Conservation (phyloP, 2,888 invertebrate species). For the Drosophila cognata region DNA sequence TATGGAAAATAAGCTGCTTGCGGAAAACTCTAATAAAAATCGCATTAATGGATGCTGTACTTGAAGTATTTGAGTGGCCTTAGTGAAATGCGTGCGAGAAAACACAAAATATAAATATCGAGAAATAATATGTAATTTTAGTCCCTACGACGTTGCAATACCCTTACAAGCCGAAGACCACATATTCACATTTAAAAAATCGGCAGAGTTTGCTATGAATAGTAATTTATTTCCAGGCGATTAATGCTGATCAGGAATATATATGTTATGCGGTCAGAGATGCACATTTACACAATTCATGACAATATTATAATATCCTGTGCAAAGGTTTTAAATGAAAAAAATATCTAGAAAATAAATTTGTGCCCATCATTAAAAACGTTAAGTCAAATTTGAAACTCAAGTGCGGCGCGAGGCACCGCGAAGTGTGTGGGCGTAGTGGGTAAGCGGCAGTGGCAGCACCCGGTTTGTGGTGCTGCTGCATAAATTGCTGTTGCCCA, state of each 20-base stretch:
- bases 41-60: slow-evolving; percentile 50
- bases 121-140: background rate
- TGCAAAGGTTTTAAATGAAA: background rate
- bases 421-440: slow-evolving; percentile 3
- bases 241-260: background rate
- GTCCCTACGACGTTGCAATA: background rate
- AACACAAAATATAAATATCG: slow-evolving; percentile 1
- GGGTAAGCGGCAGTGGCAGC: background rate
- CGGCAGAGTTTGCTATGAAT: background rate
- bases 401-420: slow-evolving; percentile 46
- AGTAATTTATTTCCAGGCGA: background rate
- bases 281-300: background rate
- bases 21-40: slow-evolving; percentile 65
- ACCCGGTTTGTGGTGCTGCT: slow-evolving; percentile 18
- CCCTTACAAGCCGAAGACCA: background rate
- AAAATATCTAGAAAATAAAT: slow-evolving; percentile 38
- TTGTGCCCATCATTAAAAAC: slow-evolving; percentile 81
- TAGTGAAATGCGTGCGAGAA: slow-evolving; percentile 16
- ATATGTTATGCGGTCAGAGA: background rate
- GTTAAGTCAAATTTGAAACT: slow-evolving; percentile 80
- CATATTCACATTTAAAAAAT: background rate
- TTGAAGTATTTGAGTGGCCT: slow-evolving; percentile 25
- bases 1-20: slow-evolving; percentile 41
- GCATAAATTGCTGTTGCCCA: slow-evolving; percentile 66
- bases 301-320: background rate